Evolutionary conservation across 1,140 invertebrate species (phyloP), one percentile per base, ranked within the genome.

Genomic region (Drosophila rhopaloa): DNA sequence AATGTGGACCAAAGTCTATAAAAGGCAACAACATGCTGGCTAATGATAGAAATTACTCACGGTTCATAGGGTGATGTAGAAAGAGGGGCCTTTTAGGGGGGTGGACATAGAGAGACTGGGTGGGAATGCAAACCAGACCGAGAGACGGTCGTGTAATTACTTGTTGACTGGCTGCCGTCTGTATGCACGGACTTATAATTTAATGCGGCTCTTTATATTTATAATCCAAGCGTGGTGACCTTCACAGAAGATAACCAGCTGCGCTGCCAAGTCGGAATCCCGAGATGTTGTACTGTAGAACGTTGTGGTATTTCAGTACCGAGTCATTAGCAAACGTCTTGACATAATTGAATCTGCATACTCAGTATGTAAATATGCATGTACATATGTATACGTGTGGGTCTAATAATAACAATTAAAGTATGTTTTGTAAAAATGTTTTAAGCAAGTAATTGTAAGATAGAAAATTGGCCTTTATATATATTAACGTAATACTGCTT

Each of bases 201-300:
- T 79, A 72, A 61, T 76, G 58, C 66, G 58, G 55, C 79, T 76
- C 72, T 57, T 72, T 84, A 59, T 83, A 76, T 80, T 80, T 84
- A 80, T 76, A 84, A 84, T 76, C 66, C 61, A 50, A 68, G 57
- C 81, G 44, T 60, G 61, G 71, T 66, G 81, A 84, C 81, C 81
- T 84, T 84, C 72, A 63, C 55, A 40, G 68, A 77, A 58, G 60
- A 62, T 71, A 78, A 58, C 51, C 51, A 57, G 51, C 55, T 41
- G 60, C 13, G 44, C 27, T 43, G 27, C 57, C 60, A 38, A 41
- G 44, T 35, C 19, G 5, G 50, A 9, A 16, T 59, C 16, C 4
- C 13, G 35, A 63, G 50, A 57, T 29, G 37, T 35, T 24, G 48
- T 8, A 13, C 16, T 27, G 40, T 7, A 16, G n/a, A 50, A 24